phyloP scores from a whole-genome alignment of 1,140 invertebrate species.

The Trichonephila inaurata region DNA sequence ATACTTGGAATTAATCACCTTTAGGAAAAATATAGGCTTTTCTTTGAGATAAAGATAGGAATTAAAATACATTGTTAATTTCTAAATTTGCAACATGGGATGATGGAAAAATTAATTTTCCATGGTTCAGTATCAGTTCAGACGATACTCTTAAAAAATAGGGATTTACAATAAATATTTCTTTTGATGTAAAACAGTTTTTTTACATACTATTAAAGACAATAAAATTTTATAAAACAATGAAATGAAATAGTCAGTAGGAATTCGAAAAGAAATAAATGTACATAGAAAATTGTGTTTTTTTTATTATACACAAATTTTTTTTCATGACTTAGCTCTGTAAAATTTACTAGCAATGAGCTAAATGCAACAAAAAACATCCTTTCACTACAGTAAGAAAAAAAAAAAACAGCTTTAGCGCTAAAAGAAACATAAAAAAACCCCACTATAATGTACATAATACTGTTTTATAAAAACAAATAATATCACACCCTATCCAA shows the following conservation, averaged over 20 bases:
- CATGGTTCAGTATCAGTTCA: background rate
- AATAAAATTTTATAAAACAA: conserved; percentile 1
- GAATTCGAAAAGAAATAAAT: background rate
- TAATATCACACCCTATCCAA: background rate
- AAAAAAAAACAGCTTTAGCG: background rate
- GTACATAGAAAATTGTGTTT: background rate
- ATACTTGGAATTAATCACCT: background rate
- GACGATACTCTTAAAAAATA: background rate
- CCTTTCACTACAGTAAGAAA: background rate
- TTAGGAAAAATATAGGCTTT: background rate
- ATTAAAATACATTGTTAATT: background rate
- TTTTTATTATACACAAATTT: background rate
- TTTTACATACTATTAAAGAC: background rate
- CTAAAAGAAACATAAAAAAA: background rate
- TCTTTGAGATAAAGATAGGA: background rate
- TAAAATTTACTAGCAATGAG: background rate
- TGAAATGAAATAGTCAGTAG: background rate
- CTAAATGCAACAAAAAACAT: background rate
- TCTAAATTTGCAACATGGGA: background rate
- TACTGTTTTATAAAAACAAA: conserved; percentile 12
- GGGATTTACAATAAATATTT: background rate
- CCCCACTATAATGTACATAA: background rate
- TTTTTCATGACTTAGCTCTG: background rate
- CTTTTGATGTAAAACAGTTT: background rate
- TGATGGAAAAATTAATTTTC: background rate